Evolutionary conservation across 2,113 vertebrate species (phyloP).

Genomic region (Rousettus leschenaultii): DNA sequence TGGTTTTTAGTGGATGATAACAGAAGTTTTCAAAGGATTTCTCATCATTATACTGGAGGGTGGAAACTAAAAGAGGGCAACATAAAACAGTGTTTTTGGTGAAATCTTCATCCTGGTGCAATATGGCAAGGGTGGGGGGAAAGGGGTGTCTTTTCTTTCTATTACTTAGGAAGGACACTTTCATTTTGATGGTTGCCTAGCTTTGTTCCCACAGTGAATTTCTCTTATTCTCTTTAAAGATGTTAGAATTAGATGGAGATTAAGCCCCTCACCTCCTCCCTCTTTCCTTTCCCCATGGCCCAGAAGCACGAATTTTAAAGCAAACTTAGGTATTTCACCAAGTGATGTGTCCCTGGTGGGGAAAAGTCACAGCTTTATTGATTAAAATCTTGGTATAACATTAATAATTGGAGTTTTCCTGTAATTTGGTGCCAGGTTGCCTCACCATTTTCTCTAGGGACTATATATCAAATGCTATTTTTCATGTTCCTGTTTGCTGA

Average conservation of each 20-base stretch:
- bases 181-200: neutral
- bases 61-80: neutral
- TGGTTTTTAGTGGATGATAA: neutral
- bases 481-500: conserved; percentile 64
- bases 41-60: neutral
- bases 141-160: neutral
- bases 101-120: neutral
- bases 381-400: conserved; percentile 71
- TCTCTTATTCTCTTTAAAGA: conserved; percentile 30
- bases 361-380: conserved; percentile 66
- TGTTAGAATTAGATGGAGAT: neutral
- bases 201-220: neutral
- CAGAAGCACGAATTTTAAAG: conserved; percentile 46
- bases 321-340: conserved; percentile 42
- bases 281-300: neutral
- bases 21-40: neutral
- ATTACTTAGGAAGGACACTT: neutral
- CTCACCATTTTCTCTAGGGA: conserved; percentile 59
- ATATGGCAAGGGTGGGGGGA: rapidly evolving
- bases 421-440: conserved; percentile 69
- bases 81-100: neutral
- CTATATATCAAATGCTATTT: conserved; percentile 74
- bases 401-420: conserved; percentile 68
- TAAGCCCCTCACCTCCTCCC: neutral
- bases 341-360: conserved; percentile 35